Evolutionary conservation across 37 sponge, comb jelly and placozoan species (phyloP), one percentile per base, ranked within the genome.

Genomic region (Spongilla lacustris): DNA sequence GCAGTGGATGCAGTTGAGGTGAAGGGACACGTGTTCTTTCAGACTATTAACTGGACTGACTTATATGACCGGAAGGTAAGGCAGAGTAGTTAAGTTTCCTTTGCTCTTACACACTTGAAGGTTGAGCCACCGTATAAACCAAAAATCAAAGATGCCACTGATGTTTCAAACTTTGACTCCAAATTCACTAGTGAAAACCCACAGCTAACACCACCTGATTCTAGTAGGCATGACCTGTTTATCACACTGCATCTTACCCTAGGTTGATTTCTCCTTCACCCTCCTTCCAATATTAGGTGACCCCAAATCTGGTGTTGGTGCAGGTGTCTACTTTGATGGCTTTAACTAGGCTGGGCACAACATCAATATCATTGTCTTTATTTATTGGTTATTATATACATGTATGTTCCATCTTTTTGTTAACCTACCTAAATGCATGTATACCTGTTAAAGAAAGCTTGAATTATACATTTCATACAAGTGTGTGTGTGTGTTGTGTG

Each of bases 141-240:
- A 23, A 70, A 85, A 33, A 84, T 98, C 35, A 85, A 75, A 34
- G 68, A 48, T 23, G 93, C 85, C 5, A 84, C 85, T 30, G 95
- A 95, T 79, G 94, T 92, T 23, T 32, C 87, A 0, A 77, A 95
- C 82, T 98, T 98, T 82, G 98, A 98, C 85, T 28, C 89, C 0
- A 94, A 95, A 41, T 98, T 98, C 82, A 98, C 98, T 32, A 86
- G 25, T 23, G 98, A 98, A 50, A 83, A 79, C 14, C 92, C 94
- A 33, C 73, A 90, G 10, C 89, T 95, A 33, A 98, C 98, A 26
- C 97, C 97, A 12, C 96, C 94, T 24, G 94, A 95, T 83, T 83
- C 77, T 26, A 81, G 96, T 93, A 68, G 72, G 88, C 84, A n/a
- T n/a, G n/a, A n/a, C n/a, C n/a, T n/a, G n/a, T n/a, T n/a, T n/a